Base-by-base conservation (phyloP, 1,140 invertebrate genomes). In the Temnothorax longispinosus region DNA sequence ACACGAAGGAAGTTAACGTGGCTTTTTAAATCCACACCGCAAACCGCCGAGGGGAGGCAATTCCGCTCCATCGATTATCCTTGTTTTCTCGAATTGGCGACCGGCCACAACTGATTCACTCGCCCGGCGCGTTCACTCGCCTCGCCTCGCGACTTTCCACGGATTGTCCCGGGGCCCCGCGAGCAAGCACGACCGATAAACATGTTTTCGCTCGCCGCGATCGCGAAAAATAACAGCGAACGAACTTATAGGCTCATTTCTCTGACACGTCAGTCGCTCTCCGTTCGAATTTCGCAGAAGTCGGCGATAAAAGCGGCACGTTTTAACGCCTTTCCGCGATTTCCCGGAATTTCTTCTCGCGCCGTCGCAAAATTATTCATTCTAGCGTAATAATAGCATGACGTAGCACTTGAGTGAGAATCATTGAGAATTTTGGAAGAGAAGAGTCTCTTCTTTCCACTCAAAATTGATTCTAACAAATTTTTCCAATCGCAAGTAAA, bases 71-170 rank as follows among this genome's bases (percentile, higher is more conserved):
- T 81, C 65, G 65, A 81, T 81, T 65, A 81, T 71, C 10, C 65
- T 41, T 41, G 65, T 81, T 81, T 81, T 81, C 65, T 75, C 80
- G 41, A 84, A 75, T 74, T 74, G 80, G 80, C 80, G 69, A 50
- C 69, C 69, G 54, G 56, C 80, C 80, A 67, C 60, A 74, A 47
- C 41, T 41, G 38, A 47, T 74, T 84, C 54, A 54, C 52, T 72
- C 58, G 75, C 41, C 8, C 77, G 35, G 35, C 65, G 65, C 78
- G 50, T 81, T 81, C 50, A 82, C 52, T 82, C 41, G 67, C 52
- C 21, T 71, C 38, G 32, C 60, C 27, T 27, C 27, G 27, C 62
- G 27, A 67, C 41, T 80, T 80, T 80, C 62, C 54, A 38, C 67
- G 41, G 35, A 50, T 47, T 72, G 50, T 74, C 56, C 54, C 41